phyloP scores from a whole-genome alignment of 2,888 invertebrate genomes.

The Epistrophella euchroma region DNA sequence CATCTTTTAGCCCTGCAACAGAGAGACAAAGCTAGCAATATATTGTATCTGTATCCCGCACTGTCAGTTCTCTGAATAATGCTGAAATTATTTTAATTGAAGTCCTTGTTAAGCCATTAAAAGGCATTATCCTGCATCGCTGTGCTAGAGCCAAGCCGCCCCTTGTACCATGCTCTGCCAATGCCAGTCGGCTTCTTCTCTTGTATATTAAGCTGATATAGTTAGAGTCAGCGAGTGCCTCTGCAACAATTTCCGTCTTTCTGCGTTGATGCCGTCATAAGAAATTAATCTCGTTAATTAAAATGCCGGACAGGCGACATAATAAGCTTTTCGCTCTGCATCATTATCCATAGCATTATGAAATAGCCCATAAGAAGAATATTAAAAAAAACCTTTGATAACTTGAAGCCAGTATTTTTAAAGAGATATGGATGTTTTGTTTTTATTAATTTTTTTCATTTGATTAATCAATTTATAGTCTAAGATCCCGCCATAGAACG shows the following conservation, averaged over 20 bases:
- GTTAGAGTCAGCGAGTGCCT: slow-evolving; percentile 14
- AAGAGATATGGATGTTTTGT: not conserved
- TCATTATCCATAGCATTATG: slow-evolving; percentile 8
- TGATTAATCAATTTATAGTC: not conserved
- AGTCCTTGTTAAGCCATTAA: slow-evolving; percentile 75
- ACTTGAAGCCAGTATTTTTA: slow-evolving; percentile 2
- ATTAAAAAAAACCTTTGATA: slow-evolving; percentile 19
- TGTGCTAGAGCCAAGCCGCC: not conserved
- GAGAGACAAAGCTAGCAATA: not conserved
- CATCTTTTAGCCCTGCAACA: slow-evolving; percentile 29
- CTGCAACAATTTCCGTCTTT: slow-evolving; percentile 58
- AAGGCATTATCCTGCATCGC: slow-evolving; percentile 70
- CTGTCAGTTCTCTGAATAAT: slow-evolving; percentile 67
- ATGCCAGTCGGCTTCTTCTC: not conserved
- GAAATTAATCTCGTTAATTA: slow-evolving; percentile 75
- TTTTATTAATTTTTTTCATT: not conserved
- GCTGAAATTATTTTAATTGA: slow-evolving; percentile 75
- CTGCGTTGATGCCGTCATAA: slow-evolving; percentile 68
- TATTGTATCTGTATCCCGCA: slow-evolving; percentile 17
- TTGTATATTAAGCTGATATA: not conserved
- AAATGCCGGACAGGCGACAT: slow-evolving; percentile 71
- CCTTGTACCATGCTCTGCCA: not conserved
- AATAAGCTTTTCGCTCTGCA: slow-evolving; percentile 60
- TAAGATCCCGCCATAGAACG: too few relatives aligned
- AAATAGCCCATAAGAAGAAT: slow-evolving; percentile 19